Evolutionary conservation across 2,113 vertebrate species (phyloP), one percentile per base, ranked within the genome.

Genomic region (Callipepla californica): DNA sequence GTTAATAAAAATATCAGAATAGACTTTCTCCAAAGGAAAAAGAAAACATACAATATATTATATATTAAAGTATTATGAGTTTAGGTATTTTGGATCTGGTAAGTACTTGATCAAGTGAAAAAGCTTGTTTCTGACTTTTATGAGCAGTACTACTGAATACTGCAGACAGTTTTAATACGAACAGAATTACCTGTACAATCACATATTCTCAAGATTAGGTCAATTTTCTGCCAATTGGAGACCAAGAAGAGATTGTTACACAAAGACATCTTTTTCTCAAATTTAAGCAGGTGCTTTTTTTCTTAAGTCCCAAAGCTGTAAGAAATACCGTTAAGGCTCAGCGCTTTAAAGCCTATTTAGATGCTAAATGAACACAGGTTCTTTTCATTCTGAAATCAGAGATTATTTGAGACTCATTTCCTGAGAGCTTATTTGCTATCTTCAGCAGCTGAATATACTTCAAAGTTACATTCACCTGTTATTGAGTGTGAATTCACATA

Each of bases 391-490:
- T 86, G 80, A 95, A 97, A 87, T 87, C 66, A 66, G 34, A 92
- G 79, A 89, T 91, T 97, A 95, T 94, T 96, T 96, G 92, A 97
- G 93, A 96, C 90, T 84, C 61, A 91, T 97, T 97, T 96, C 84
- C 80, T 32, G 13, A 93, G 92, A 93, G 80, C 67, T 96, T 96
- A 95, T 93, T 96, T 97, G 85, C 93, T 95, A 50, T 96, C 93
- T 97, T 97, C 95, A 96, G 80, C 87, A 94, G 65, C 55, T 94
- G 95, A 94, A 95, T 96, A 80, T 94, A 97, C 96, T 97, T 96
- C 96, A 96, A 97, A 94, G 78, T 85, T 97, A 96, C 59, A 92
- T 68, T 93, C 55, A 79, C 68, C 18, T 78, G 88, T 96, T 97
- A 92, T 79, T 72, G 93, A 96, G 93, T 91, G 87, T 92, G 93